A percentile compares a stretch with the other conserved stretches of the same genome.
Evolutionary conservation across 2,797 vertebrate species (phyloP).

Genomic region (Gallinago solitaria): DNA sequence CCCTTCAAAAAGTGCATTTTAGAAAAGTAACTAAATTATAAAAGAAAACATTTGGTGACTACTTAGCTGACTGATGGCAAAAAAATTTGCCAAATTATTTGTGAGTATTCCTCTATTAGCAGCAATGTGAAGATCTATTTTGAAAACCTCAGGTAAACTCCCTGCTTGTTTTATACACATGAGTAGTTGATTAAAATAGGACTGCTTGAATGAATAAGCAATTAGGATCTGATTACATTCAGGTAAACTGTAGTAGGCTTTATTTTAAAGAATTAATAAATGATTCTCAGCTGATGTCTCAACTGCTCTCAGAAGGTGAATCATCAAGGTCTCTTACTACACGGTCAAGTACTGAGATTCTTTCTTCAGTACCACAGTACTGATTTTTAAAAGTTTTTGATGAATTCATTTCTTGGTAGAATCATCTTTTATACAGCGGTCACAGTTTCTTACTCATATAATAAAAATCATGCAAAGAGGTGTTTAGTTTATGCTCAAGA

Average conservation of each 20-base stretch:
- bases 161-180: slow-evolving; percentile 49
- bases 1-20: background rate
- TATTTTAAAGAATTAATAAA: slow-evolving; percentile 41
- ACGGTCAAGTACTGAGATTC: background rate
- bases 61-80: background rate
- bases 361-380: background rate
- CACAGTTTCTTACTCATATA: slow-evolving; percentile 28
- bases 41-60: background rate
- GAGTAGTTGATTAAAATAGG: slow-evolving; percentile 56
- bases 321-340: background rate
- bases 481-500: slow-evolving; percentile 33
- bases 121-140: background rate
- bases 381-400: slow-evolving; percentile 29
- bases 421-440: background rate
- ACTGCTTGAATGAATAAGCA: slow-evolving; percentile 64
- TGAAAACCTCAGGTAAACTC: slow-evolving; percentile 50
- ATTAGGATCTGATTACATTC: slow-evolving; percentile 58
- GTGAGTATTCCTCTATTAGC: background rate
- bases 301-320: slow-evolving; percentile 26
- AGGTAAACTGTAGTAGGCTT: slow-evolving; percentile 44
- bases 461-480: slow-evolving; percentile 63
- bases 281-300: slow-evolving; percentile 15
- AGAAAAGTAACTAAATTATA: background rate
- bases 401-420: background rate
- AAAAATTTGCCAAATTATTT: background rate